These are phyloP conservation scores for Champsocephalus esox DNA, from an alignment of 2,797 vertebrate species.

Conservation along the genomic window DNA sequence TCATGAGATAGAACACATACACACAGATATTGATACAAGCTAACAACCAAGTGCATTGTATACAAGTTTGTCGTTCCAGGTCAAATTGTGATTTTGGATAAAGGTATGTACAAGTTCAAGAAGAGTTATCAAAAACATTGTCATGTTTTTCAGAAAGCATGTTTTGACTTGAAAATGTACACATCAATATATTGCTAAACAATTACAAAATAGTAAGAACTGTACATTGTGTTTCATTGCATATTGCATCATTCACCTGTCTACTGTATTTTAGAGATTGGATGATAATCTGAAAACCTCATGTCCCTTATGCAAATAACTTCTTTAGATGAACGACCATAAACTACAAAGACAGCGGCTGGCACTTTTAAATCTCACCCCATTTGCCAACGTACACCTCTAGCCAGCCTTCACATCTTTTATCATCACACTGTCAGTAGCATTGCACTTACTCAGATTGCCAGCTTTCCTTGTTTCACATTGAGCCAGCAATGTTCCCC, in stretches of 20 bases:
- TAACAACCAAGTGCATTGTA: too few relatives aligned
- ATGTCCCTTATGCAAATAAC: constrained; percentile 45
- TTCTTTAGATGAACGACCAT: constrained; percentile 28
- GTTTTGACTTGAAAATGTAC: background rate
- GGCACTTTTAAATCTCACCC: constrained; percentile 26
- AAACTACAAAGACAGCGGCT: constrained; percentile 7
- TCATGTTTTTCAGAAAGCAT: background rate
- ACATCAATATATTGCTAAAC: background rate
- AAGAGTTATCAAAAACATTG: background rate
- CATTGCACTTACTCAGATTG: constrained; percentile 5
- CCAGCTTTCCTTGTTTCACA: constrained; percentile 10
- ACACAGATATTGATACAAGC: background rate
- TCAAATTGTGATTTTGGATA: background rate
- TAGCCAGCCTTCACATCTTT: constrained; percentile 21
- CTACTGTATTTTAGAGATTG: constrained; percentile 13
- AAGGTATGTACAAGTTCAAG: background rate
- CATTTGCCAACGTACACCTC: constrained; percentile 37
- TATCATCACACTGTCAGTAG: constrained; percentile 20
- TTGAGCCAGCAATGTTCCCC: constrained; percentile 6
- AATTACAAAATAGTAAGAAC: too few relatives aligned
- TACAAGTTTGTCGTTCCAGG: background rate
- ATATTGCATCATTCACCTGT: background rate
- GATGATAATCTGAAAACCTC: constrained; percentile 13
- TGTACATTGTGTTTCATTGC: background rate
- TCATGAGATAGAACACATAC: background rate